Conservation (phyloP, 2,113 vertebrate genomes). For the Aythya baeri region DNA sequence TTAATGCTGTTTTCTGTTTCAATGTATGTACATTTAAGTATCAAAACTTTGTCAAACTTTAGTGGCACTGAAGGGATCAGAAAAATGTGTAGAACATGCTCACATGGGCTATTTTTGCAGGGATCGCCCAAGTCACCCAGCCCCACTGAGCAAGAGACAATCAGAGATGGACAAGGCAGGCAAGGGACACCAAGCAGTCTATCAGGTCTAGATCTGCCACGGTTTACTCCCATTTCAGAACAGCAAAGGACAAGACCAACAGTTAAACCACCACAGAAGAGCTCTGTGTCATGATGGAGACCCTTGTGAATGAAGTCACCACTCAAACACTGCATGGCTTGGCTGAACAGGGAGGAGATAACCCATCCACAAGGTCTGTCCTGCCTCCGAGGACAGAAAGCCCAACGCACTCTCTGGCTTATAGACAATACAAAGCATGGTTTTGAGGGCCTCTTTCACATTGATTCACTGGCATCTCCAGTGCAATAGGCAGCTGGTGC, state of each 20-base stretch:
- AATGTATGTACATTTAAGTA: background rate
- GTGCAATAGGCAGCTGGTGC: background rate
- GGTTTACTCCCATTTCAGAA: background rate
- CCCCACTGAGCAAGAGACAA: background rate
- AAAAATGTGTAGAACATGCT: background rate
- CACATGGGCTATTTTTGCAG: background rate
- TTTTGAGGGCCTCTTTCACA: background rate
- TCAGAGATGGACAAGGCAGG: background rate
- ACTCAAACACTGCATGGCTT: background rate
- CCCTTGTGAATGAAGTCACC: background rate
- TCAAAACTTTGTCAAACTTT: background rate
- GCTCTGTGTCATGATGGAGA: background rate
- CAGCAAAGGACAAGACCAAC: background rate
- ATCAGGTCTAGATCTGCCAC: background rate
- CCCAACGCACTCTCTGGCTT: background rate
- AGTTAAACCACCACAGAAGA: background rate
- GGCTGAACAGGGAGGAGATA: background rate
- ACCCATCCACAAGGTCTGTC: background rate
- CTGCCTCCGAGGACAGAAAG: background rate
- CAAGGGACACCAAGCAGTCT: rapidly evolving
- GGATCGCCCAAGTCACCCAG: background rate
- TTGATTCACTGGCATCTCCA: background rate
- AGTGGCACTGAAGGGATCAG: background rate
- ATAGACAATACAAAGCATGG: background rate
- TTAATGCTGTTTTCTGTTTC: background rate